phyloP scores from a whole-genome alignment of 2,888 invertebrate species.

The Serrognathus titanus region DNA sequence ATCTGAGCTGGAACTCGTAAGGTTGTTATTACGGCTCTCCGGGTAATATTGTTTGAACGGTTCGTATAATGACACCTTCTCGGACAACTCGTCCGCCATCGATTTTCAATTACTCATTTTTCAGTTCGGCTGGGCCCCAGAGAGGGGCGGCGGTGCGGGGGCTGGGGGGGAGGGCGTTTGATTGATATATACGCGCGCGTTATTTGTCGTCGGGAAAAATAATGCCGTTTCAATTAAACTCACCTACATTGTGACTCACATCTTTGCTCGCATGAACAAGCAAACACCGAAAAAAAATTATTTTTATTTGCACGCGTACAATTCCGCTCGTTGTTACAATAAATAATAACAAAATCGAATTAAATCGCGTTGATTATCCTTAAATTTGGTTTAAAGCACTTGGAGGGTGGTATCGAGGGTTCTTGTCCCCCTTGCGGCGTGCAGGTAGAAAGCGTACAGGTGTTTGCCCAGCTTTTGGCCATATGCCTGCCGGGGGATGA shows the following conservation, averaged over 20 bases:
- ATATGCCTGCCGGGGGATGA: conserved; percentile 31
- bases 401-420: background rate
- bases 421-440: background rate
- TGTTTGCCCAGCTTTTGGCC: conserved; percentile 24
- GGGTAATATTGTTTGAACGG: conserved; percentile 1
- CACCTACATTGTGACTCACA: conserved; percentile 16
- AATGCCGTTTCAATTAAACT: conserved; percentile 30
- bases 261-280: background rate
- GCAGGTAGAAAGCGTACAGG: conserved; percentile 27
- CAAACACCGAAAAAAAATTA: too few species aligned
- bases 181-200: conserved; percentile 32
- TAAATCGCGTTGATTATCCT: too few species aligned
- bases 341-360: background rate
- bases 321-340: background rate
- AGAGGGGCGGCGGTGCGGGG: background rate
- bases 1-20: background rate
- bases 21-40: background rate
- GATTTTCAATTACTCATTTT: conserved; percentile 49
- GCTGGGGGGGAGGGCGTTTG: conserved; percentile 19
- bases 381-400: background rate
- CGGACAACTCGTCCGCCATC: conserved; percentile 28
- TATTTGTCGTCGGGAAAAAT: conserved; percentile 32
- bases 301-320: too few species aligned
- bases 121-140: conserved; percentile 21
- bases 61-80: background rate